phyloP scores from a whole-genome alignment of 2,888 invertebrate species.

The Autographa gamma region DNA sequence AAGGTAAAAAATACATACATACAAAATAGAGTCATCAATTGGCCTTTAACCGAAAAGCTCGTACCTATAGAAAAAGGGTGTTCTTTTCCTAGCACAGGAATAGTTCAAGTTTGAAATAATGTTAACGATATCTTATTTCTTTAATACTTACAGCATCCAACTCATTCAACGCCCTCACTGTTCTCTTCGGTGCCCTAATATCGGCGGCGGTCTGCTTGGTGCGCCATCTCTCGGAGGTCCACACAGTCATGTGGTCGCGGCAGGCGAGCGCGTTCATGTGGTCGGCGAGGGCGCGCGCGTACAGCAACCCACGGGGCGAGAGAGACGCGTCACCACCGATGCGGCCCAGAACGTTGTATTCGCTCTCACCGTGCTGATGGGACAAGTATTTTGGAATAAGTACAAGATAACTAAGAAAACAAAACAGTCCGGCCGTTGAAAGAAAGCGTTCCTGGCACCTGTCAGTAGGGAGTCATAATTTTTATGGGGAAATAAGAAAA shows the following conservation, averaged over 20 bases:
- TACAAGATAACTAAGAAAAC: not conserved
- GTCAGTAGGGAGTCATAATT: too few species aligned
- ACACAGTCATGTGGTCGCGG: slow-evolving; percentile 93
- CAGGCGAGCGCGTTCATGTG: slow-evolving; percentile 90
- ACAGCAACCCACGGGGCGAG: slow-evolving; percentile 94
- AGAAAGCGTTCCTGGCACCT: too few species aligned
- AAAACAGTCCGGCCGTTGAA: too few species aligned
- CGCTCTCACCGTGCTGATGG: slow-evolving; percentile 96
- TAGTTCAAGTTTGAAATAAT: too few species aligned
- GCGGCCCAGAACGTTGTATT: slow-evolving; percentile 96
- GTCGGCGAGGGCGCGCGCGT: slow-evolving; percentile 92
- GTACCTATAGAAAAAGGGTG: too few species aligned
- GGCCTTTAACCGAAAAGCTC: too few species aligned
- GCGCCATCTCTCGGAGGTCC: slow-evolving; percentile 96
- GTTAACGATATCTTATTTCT: too few species aligned
- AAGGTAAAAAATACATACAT: not conserved
- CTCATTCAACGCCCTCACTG: slow-evolving; percentile 96
- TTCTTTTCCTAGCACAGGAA: too few species aligned
- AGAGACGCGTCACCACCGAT: slow-evolving; percentile 97
- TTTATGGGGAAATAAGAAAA: too few species aligned
- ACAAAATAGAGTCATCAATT: too few species aligned
- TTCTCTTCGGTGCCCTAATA: slow-evolving; percentile 94
- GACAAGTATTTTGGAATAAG: slow-evolving; percentile 8
- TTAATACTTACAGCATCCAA: slow-evolving; percentile 94
- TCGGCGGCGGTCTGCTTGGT: slow-evolving; percentile 96